Percentiles rank a stretch among this genome's conserved stretches.
Evolutionary conservation across 2,113 vertebrate species (phyloP).

Genomic region (Proteles cristata): DNA sequence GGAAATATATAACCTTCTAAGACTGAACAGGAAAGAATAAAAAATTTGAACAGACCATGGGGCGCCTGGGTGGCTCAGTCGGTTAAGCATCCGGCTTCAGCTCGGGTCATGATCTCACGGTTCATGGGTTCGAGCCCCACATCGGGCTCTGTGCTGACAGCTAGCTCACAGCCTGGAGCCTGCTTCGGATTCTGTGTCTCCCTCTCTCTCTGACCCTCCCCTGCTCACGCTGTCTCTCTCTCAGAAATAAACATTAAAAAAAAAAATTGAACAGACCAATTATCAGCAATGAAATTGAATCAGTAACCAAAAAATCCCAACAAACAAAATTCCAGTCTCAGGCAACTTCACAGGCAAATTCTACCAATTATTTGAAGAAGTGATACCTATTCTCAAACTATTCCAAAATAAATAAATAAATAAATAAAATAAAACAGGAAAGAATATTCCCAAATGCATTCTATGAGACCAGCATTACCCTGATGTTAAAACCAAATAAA

Average conservation of each 20-base stretch:
- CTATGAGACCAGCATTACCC: not conserved
- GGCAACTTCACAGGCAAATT: not conserved
- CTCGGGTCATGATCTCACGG: too few relatives aligned
- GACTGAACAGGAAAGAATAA: not conserved
- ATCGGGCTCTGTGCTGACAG: too few relatives aligned
- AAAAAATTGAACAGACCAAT: not conserved
- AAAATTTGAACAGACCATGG: not conserved
- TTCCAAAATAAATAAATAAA: not conserved
- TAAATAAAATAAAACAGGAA: not conserved
- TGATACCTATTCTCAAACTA: not conserved
- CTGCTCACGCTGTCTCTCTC: too few relatives aligned
- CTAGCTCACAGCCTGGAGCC: too few relatives aligned
- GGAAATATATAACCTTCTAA: not conserved
- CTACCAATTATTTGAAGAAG: not conserved
- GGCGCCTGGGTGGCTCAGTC: too few relatives aligned
- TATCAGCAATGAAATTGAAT: not conserved
- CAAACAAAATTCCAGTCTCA: not conserved
- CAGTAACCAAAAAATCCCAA: not conserved
- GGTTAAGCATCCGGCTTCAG: too few relatives aligned
- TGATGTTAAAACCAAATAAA: not conserved
- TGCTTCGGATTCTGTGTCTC: too few relatives aligned
- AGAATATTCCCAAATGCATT: not conserved
- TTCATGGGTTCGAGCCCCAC: too few relatives aligned
- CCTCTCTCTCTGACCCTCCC: too few relatives aligned
- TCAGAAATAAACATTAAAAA: not conserved